These are phyloP conservation scores for Cyaniris semiargus DNA, from an alignment of 2,888 invertebrate species.

Conservation along the genomic window DNA sequence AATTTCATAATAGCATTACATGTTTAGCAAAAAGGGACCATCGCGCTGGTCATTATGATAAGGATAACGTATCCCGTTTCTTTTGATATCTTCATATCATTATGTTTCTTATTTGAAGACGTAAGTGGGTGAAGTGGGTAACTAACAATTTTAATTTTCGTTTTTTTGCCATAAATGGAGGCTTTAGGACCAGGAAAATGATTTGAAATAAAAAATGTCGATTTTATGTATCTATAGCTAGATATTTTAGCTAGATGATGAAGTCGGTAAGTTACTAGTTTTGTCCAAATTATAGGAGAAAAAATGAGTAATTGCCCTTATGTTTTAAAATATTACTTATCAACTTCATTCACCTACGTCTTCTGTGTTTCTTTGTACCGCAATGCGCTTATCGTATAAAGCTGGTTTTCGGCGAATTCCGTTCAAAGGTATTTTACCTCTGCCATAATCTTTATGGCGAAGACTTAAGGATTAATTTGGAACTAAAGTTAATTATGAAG, in stretches of 20 bases:
- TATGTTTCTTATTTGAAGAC: background rate
- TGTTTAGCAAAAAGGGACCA: background rate
- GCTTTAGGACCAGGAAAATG: no score
- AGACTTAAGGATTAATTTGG: background rate
- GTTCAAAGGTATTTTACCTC: background rate
- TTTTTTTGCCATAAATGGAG: no score
- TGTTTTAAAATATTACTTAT: no score
- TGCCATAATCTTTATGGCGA: background rate
- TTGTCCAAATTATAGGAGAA: no score
- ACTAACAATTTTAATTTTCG: no score
- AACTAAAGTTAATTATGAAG: background rate
- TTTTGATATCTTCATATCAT: background rate
- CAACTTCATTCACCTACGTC: no score
- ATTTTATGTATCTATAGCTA: no score
- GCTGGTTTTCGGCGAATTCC: background rate
- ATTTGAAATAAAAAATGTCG: no score
- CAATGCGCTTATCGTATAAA: background rate
- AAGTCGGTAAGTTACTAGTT: no score
- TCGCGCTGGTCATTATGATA: background rate
- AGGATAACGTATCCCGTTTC: background rate
- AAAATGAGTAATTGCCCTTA: no score
- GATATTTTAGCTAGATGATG: no score
- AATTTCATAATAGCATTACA: background rate
- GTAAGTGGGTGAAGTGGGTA: no score
- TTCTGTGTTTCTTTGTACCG: constrained; percentile 7